Conservation (phyloP, 2,888 invertebrate species). For the Morinoia aosen region DNA sequence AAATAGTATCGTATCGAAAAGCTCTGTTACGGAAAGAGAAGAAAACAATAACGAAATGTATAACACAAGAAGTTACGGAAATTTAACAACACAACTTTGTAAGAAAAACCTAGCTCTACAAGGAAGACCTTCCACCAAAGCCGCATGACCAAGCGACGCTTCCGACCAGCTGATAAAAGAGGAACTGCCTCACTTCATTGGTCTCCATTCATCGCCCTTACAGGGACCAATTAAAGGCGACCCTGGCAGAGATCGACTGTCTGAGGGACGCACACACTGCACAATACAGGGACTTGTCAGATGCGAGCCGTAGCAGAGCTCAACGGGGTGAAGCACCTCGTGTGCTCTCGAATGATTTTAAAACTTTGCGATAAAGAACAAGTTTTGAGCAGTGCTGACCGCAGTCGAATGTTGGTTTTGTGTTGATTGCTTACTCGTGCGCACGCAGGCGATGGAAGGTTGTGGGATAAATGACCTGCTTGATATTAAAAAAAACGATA, state of each 20-base stretch:
- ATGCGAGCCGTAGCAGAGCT: neutral
- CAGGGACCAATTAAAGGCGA: neutral
- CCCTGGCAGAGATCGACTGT: neutral
- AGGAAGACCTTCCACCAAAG: neutral
- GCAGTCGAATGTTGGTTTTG: neutral
- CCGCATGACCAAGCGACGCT: neutral
- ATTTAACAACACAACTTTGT: neutral
- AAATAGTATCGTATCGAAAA: too few relatives aligned
- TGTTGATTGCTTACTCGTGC: neutral
- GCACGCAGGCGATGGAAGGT: neutral
- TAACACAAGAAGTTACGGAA: neutral
- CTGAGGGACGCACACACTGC: neutral
- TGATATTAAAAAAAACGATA: neutral
- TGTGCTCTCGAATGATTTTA: neutral
- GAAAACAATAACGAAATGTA: neutral
- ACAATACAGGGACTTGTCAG: neutral
- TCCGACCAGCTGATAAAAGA: neutral
- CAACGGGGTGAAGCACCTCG: neutral
- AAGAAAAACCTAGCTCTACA: neutral
- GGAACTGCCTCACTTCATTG: slow-evolving; percentile 20
- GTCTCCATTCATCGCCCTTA: slow-evolving; percentile 18
- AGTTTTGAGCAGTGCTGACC: neutral
- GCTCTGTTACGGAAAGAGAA: neutral
- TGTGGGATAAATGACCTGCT: neutral
- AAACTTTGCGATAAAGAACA: neutral